Evolutionary conservation across 1,140 invertebrate species (phyloP).

Genomic region (Luehdorfia chinensis): DNA sequence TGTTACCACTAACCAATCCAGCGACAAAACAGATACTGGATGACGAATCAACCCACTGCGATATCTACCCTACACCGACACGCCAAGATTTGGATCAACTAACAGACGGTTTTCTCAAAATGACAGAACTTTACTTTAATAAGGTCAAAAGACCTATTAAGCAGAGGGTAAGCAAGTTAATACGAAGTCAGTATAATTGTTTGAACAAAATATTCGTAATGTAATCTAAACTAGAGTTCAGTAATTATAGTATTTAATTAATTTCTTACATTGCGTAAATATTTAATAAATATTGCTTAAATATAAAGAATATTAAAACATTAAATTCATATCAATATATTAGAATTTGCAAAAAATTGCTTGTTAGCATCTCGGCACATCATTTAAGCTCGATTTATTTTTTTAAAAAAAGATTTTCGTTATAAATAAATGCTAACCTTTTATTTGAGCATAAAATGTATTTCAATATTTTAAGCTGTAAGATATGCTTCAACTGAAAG

Average conservation of each 20-base stretch:
- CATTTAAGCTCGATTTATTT: too few species aligned
- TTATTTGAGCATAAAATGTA: too few species aligned
- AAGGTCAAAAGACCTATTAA: constrained; percentile 88
- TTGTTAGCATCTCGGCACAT: too few species aligned
- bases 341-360: background rate
- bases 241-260: too few species aligned
- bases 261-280: too few species aligned
- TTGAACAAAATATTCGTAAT: too few species aligned
- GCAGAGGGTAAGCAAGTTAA: constrained; percentile 76
- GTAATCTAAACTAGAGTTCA: too few species aligned
- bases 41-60: constrained; percentile 83
- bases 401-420: too few species aligned
- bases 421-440: too few species aligned
- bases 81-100: constrained; percentile 81
- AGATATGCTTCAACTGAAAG: too few species aligned
- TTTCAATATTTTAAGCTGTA: too few species aligned
- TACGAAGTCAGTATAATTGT: background rate
- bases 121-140: constrained; percentile 93
- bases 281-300: too few species aligned
- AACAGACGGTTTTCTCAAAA: constrained; percentile 87
- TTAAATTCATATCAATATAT: background rate
- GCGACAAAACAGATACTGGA: constrained; percentile 85
- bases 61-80: constrained; percentile 87
- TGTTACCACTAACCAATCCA: constrained; percentile 87
- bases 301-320: background rate